A percentile compares a stretch with the other conserved stretches of the same genome.
phyloP scores from a whole-genome alignment of 2,113 vertebrate species.

The Heterocephalus glaber region DNA sequence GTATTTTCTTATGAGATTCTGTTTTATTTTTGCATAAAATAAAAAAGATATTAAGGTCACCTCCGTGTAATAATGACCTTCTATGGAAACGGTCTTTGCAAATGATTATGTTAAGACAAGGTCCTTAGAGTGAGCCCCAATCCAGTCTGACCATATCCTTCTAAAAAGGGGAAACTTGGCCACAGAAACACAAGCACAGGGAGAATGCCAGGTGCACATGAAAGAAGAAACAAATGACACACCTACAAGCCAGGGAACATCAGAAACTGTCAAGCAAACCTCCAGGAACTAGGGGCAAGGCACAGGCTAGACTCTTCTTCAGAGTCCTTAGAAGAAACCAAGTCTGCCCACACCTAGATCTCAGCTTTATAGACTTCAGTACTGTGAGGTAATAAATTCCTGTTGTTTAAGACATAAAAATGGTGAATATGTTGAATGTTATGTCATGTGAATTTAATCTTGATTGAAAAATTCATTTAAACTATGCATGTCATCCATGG shows the following conservation, averaged over 20 bases:
- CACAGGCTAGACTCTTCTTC: background rate
- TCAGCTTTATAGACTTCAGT: background rate
- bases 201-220: background rate
- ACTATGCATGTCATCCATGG: background rate
- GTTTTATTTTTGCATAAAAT: background rate
- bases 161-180: background rate
- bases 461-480: background rate
- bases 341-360: background rate
- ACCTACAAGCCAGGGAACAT: background rate
- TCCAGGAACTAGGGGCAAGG: background rate
- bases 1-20: background rate
- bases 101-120: background rate
- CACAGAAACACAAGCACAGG: background rate
- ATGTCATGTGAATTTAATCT: background rate
- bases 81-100: background rate
- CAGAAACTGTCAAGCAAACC: background rate
- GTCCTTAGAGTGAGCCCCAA: background rate
- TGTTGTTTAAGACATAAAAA: background rate
- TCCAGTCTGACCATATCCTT: background rate
- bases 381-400: background rate
- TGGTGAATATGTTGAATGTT: background rate
- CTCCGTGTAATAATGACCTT: background rate
- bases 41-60: background rate
- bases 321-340: background rate
- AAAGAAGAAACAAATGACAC: background rate